A percentile compares a stretch with the other conserved stretches of the same genome.
Conservation (phyloP, 2,888 invertebrate genomes). For the Baccha elongata region DNA sequence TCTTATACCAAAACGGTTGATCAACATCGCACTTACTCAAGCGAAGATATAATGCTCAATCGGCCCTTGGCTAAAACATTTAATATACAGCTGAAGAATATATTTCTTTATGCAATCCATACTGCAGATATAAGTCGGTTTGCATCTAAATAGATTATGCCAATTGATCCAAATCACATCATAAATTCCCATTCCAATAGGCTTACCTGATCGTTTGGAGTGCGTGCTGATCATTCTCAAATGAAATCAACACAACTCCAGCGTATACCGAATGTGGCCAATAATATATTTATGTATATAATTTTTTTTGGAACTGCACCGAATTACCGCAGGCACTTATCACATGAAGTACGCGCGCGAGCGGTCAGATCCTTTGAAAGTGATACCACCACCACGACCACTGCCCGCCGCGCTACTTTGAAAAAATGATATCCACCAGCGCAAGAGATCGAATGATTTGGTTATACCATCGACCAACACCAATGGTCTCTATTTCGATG, state of each 20-base stretch:
- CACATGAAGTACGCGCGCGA: constrained; percentile 57
- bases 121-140: constrained; percentile 22
- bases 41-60: not conserved
- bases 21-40: not conserved
- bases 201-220: constrained; percentile 49
- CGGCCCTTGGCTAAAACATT: too few relatives aligned
- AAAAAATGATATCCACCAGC: constrained; percentile 73
- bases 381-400: constrained; percentile 59
- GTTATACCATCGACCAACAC: not conserved
- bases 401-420: constrained; percentile 45
- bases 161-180: constrained; percentile 69
- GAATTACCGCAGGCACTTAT: constrained; percentile 67
- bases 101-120: not conserved
- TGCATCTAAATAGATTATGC: constrained; percentile 69
- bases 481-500: constrained; percentile 55
- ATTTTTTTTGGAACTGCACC: constrained; percentile 55
- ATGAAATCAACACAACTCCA: constrained; percentile 70
- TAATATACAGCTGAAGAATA: too few relatives aligned
- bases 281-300: constrained; percentile 19
- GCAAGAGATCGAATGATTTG: constrained; percentile 58
- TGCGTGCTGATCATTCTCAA: constrained; percentile 69
- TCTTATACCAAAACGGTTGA: not conserved
- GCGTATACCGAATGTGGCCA: constrained; percentile 42
- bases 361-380: constrained; percentile 70
- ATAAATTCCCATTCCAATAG: constrained; percentile 63